phyloP scores from a whole-genome alignment of 2,888 invertebrate genomes.

The Xestia rhomboidea region DNA sequence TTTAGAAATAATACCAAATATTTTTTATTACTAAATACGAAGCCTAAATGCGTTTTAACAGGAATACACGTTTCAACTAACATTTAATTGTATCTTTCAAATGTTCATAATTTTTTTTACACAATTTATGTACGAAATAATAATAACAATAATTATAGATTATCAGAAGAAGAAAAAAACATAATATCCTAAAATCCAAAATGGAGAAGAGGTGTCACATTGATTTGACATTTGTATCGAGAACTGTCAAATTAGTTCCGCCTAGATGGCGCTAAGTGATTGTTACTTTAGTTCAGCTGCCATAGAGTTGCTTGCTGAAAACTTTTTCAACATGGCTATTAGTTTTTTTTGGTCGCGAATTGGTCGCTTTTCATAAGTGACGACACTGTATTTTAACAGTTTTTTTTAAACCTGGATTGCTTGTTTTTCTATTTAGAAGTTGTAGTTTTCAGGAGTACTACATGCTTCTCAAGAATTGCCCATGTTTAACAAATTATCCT shows the following conservation, averaged over 20 bases:
- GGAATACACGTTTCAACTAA: conserved; percentile 31
- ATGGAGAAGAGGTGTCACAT: conserved; percentile 25
- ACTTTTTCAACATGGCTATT: neutral
- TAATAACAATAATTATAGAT: conserved; percentile 52
- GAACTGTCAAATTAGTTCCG: conserved; percentile 8
- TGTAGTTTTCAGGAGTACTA: neutral
- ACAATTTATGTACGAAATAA: conserved; percentile 60
- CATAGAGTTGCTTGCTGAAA: neutral
- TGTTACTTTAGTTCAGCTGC: neutral
- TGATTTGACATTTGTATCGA: neutral
- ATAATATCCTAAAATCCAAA: conserved; percentile 47
- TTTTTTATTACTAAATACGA: conserved; percentile 33
- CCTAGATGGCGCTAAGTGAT: neutral
- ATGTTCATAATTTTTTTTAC: conserved; percentile 5
- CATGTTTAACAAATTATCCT: neutral
- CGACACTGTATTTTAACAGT: neutral
- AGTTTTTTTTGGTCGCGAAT: neutral
- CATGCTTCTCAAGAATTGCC: neutral
- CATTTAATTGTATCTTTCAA: neutral
- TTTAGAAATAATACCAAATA: neutral
- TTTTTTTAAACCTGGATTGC: neutral
- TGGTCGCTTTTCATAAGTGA: neutral
- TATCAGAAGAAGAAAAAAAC: conserved; percentile 48
- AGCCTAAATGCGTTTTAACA: conserved; percentile 46
- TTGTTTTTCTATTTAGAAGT: too few species aligned